phyloP scores from a whole-genome alignment of 2,888 invertebrate genomes.

The Iphiclides podalirius region DNA sequence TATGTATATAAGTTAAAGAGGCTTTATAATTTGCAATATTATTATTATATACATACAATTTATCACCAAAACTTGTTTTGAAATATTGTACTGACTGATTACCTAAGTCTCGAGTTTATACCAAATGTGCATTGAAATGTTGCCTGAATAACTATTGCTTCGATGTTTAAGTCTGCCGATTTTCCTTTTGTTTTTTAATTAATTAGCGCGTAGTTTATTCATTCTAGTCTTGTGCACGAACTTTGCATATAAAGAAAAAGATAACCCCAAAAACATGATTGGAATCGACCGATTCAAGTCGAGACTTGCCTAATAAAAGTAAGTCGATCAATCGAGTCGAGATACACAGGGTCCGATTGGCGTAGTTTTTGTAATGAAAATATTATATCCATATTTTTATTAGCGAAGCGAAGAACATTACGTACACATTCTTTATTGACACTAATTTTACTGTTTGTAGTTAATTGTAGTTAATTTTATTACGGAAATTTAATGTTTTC shows the following conservation, averaged over 20 bases:
- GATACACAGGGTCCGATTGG: slow-evolving; percentile 18
- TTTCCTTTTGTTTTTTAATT: background rate
- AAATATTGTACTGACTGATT: slow-evolving; percentile 15
- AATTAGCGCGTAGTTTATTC: slow-evolving; percentile 11
- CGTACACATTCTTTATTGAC: too few relatives aligned
- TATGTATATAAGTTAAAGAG: slow-evolving; percentile 12
- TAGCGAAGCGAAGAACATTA: too few relatives aligned
- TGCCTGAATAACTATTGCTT: background rate
- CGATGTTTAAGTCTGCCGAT: background rate
- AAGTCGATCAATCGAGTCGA: background rate
- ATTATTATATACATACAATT: slow-evolving; percentile 1
- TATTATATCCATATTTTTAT: too few relatives aligned
- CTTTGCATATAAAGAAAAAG: too few relatives aligned
- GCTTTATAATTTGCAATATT: slow-evolving; percentile 5
- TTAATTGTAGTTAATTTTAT: too few relatives aligned
- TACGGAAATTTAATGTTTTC: too few relatives aligned
- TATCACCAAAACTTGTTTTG: background rate
- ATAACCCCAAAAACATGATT: too few relatives aligned
- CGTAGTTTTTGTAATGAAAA: too few relatives aligned
- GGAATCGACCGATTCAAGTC: background rate
- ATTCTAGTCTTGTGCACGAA: slow-evolving; percentile 17
- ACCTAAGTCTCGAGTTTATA: slow-evolving; percentile 10
- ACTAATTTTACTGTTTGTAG: too few relatives aligned
- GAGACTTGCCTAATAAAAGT: slow-evolving; percentile 16
- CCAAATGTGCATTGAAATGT: slow-evolving; percentile 10